Conservation (phyloP, 2,888 invertebrate genomes). For the Nasonia oneida region DNA sequence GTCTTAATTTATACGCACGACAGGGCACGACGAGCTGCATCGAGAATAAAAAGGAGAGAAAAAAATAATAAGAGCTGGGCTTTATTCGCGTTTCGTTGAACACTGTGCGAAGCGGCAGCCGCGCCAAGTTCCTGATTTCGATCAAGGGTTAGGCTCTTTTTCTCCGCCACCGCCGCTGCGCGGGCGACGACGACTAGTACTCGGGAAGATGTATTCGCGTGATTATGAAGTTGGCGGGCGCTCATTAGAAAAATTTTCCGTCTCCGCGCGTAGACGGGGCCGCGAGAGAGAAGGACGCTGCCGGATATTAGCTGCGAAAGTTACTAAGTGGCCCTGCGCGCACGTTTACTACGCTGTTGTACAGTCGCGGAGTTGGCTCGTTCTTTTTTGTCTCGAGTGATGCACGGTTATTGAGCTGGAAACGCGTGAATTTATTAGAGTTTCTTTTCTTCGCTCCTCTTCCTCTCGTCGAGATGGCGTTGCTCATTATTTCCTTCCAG, state of each 20-base stretch:
- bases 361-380: not conserved
- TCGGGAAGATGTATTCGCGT: slow-evolving; percentile 37
- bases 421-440: not conserved
- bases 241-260: slow-evolving; percentile 40
- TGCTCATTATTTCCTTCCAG: not conserved
- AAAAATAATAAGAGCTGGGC: not conserved
- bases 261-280: not conserved
- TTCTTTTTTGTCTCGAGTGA: not conserved
- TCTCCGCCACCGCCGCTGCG: not conserved
- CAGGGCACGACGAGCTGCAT: not conserved
- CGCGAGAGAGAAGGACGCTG: slow-evolving; percentile 3
- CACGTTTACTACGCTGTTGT: not conserved
- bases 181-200: not conserved
- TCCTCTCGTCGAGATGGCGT: not conserved
- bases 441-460: not conserved
- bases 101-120: not conserved
- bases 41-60: not conserved
- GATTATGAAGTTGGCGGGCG: slow-evolving; percentile 34
- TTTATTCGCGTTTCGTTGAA: slow-evolving; percentile 25
- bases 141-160: not conserved
- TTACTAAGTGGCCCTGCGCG: not conserved
- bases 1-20: slow-evolving; percentile 39
- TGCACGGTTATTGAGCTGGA: slow-evolving; percentile 1
- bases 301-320: slow-evolving; percentile 8
- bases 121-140: slow-evolving; percentile 35